phyloP scores from a whole-genome alignment of 2,113 vertebrate species.

The Catharus fuscescens region DNA sequence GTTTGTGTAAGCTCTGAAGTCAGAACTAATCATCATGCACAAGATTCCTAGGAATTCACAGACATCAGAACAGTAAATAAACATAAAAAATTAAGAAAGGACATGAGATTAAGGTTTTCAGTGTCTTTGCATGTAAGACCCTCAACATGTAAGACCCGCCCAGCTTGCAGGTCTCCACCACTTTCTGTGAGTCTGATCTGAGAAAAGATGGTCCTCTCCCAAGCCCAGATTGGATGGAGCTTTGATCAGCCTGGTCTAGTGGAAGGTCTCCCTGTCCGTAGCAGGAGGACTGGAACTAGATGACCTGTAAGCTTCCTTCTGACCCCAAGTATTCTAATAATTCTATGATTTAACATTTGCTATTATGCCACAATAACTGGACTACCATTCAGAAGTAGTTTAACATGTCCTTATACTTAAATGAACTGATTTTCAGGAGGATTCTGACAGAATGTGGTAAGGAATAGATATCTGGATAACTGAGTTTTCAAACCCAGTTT shows the following conservation, averaged over 20 bases:
- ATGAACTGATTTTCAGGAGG: not conserved
- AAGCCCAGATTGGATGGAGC: not conserved
- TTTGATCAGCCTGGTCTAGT: not conserved
- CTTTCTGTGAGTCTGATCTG: not conserved
- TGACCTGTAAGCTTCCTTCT: not conserved
- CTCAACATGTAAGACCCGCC: fast-evolving
- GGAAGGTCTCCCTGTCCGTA: not conserved
- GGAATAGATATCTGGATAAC: not conserved
- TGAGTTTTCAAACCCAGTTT: not conserved
- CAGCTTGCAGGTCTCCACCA: not conserved
- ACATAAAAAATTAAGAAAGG: not conserved
- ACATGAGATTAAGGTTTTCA: not conserved
- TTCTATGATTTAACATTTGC: not conserved
- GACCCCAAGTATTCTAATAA: not conserved
- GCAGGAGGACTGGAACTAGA: not conserved
- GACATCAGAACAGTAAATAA: not conserved
- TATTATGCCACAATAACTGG: not conserved
- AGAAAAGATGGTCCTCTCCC: not conserved
- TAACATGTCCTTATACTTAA: not conserved
- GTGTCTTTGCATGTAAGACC: not conserved
- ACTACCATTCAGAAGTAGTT: not conserved
- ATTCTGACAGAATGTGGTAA: not conserved
- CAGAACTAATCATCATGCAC: not conserved
- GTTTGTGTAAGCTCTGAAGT: not conserved
- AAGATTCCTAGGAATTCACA: not conserved